Conservation (phyloP, 2,797 vertebrate species). For the Apogon hyalosoma region DNA sequence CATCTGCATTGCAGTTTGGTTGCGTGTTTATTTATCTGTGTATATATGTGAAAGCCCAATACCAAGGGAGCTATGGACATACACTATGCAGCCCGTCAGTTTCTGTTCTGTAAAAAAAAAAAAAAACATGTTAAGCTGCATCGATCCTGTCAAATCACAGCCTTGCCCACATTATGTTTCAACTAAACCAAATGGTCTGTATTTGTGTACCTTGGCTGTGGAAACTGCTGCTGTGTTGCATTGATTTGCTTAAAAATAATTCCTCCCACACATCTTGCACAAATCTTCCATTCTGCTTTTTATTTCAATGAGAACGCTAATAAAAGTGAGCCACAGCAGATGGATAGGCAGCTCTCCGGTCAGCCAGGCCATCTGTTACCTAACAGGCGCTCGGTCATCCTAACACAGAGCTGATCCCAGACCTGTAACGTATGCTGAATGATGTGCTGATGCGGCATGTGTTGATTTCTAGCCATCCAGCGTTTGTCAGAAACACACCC, state of each 20-base stretch:
- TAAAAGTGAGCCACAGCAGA: slow-evolving; percentile 65
- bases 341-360: slow-evolving; percentile 45
- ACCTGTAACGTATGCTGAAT: slow-evolving; percentile 52
- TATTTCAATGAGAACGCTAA: slow-evolving; percentile 51
- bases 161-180: neutral
- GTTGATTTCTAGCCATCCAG: slow-evolving; percentile 27
- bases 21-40: too few relatives aligned
- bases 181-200: slow-evolving; percentile 14
- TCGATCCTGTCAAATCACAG: too few relatives aligned
- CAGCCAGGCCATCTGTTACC: slow-evolving; percentile 61
- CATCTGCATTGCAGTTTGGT: too few relatives aligned
- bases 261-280: slow-evolving; percentile 66
- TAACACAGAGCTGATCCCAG: slow-evolving; percentile 48
- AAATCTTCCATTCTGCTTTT: slow-evolving; percentile 51
- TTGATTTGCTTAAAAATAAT: slow-evolving; percentile 32
- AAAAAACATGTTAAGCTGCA: too few relatives aligned
- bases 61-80: too few relatives aligned
- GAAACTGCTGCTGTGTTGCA: slow-evolving; percentile 46
- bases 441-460: slow-evolving; percentile 52
- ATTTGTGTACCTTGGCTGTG: slow-evolving; percentile 21
- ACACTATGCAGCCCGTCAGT: too few relatives aligned
- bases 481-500: slow-evolving; percentile 10
- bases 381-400: slow-evolving; percentile 30
- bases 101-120: too few relatives aligned
- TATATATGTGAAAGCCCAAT: too few relatives aligned